phyloP scores from a whole-genome alignment of 2,797 vertebrate species.

The Lates japonicus region DNA sequence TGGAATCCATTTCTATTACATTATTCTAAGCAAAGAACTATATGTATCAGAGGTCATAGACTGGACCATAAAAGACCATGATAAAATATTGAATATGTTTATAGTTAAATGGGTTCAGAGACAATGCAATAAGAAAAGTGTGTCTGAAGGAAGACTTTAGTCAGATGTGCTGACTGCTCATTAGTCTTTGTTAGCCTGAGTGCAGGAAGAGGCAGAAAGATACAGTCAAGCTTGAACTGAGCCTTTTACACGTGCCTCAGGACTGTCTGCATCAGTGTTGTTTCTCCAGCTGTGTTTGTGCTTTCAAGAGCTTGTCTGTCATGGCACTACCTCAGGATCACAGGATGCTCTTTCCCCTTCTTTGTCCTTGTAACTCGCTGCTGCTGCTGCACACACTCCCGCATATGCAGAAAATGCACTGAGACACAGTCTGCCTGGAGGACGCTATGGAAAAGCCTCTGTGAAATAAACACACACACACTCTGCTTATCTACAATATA shows the following conservation, averaged over 20 bases:
- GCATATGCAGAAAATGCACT: conserved; percentile 1
- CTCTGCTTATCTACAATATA: conserved; percentile 4
- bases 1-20: not conserved
- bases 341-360: conserved; percentile 58
- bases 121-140: not conserved
- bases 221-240: conserved; percentile 21
- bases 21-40: not conserved
- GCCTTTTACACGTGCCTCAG: conserved; percentile 42
- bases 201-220: conserved; percentile 28
- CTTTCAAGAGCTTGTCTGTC: conserved; percentile 60
- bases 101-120: not conserved
- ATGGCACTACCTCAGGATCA: conserved; percentile 57
- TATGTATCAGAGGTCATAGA: not conserved
- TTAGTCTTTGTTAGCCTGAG: conserved; percentile 46
- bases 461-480: conserved; percentile 19
- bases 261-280: conserved; percentile 58
- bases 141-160: not conserved
- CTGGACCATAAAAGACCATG: not conserved
- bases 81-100: not conserved
- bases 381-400: conserved; percentile 11
- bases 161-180: conserved; percentile 44
- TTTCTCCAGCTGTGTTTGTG: conserved; percentile 48
- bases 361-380: conserved; percentile 30
- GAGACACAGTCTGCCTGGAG: conserved; percentile 41
- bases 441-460: conserved; percentile 30